phyloP scores from a whole-genome alignment of 2,113 vertebrate species.

The Chlorodrepanis virens region DNA sequence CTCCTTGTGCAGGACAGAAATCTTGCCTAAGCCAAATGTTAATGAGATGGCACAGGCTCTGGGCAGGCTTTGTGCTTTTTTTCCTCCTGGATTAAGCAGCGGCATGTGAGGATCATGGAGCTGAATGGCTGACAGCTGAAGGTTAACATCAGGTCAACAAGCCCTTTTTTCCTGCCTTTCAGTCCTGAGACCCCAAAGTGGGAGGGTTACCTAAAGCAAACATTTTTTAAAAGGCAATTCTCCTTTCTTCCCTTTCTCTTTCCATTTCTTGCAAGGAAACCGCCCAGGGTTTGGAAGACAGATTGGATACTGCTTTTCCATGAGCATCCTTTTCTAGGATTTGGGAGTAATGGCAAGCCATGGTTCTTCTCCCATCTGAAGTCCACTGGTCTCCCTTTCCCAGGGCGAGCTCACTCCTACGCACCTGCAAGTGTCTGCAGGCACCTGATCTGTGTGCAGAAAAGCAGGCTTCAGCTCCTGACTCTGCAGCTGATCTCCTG shows the following conservation, averaged over 20 bases:
- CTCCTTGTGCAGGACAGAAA: background rate
- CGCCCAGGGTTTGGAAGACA: background rate
- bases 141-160: slow-evolving; percentile 36
- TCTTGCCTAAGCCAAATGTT: background rate
- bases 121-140: slow-evolving; percentile 17
- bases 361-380: background rate
- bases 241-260: background rate
- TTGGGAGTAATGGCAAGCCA: background rate
- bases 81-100: slow-evolving; percentile 33
- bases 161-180: slow-evolving; percentile 20
- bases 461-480: background rate
- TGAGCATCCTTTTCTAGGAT: background rate
- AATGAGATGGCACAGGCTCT: slow-evolving; percentile 30
- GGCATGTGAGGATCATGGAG: background rate
- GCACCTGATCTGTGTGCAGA: background rate
- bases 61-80: slow-evolving; percentile 24
- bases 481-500: background rate
- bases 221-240: background rate
- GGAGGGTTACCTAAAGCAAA: background rate
- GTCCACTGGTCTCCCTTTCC: background rate
- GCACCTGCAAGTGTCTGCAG: background rate
- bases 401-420: background rate
- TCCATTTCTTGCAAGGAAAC: background rate
- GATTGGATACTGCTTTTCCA: background rate
- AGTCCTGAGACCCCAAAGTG: rapidly evolving